Evolutionary conservation across 1,140 invertebrate genomes (phyloP).

Genomic region (Asobara japonica): DNA sequence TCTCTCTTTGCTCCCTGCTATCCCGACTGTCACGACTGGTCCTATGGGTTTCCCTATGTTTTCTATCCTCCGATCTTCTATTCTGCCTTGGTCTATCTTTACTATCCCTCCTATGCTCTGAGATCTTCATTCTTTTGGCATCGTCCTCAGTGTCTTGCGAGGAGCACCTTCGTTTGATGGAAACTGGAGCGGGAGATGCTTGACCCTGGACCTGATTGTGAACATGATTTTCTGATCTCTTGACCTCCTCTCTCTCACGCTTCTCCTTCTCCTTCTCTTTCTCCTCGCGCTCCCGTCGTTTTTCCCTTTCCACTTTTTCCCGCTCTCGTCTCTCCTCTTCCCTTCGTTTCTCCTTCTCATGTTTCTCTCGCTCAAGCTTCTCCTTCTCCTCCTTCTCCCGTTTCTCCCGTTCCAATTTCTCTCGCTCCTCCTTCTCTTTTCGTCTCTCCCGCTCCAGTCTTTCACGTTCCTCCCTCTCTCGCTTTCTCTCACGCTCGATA

Average conservation of each 20-base stretch:
- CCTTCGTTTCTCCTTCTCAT: conserved; percentile 52
- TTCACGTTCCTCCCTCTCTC: conserved; percentile 48
- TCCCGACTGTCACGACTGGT: conserved; percentile 60
- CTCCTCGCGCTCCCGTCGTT: conserved; percentile 49
- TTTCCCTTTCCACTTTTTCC: conserved; percentile 54
- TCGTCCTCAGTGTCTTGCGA: conserved; percentile 82
- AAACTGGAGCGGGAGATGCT: conserved; percentile 71
- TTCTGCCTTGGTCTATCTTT: conserved; percentile 72
- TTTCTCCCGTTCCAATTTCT: conserved; percentile 60
- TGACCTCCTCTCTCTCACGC: conserved; percentile 51
- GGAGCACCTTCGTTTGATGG: conserved; percentile 78
- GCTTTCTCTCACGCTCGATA: conserved; percentile 47
- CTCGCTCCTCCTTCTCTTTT: conserved; percentile 56
- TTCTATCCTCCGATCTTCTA: conserved; percentile 61
- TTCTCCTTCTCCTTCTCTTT: conserved; percentile 54
- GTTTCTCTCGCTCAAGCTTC: conserved; percentile 41
- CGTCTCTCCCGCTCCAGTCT: conserved; percentile 46
- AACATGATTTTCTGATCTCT: conserved; percentile 53
- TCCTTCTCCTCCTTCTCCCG: conserved; percentile 64
- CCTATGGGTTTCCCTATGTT: conserved; percentile 60
- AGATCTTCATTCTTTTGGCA: conserved; percentile 75
- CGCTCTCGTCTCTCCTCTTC: conserved; percentile 61
- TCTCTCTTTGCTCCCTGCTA: conserved; percentile 51
- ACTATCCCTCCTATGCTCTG: conserved; percentile 75
- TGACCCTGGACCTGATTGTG: conserved; percentile 50